Percentiles rank a stretch among this genome's conserved stretches.
Evolutionary conservation across 1,140 invertebrate genomes (phyloP).

Genomic region (Sipha flava): DNA sequence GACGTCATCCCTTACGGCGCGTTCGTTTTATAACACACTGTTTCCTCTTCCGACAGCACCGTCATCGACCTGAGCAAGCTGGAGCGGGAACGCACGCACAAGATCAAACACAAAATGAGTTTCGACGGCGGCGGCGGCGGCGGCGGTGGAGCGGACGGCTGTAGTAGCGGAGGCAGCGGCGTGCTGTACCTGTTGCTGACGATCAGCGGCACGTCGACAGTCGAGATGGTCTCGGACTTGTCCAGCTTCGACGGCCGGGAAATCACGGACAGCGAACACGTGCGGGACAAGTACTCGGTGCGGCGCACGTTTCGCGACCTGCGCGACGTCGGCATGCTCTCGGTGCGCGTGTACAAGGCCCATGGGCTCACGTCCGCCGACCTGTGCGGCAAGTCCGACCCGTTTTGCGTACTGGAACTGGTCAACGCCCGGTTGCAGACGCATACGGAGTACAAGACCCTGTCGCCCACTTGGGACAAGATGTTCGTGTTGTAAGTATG

Average conservation of each 20-base stretch:
- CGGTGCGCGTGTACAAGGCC: slow-evolving; percentile 82
- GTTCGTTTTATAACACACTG: no score
- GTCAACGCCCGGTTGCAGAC: slow-evolving; percentile 92
- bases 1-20: no score
- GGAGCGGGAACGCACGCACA: slow-evolving; percentile 84
- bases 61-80: slow-evolving; percentile 71
- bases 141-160: slow-evolving; percentile 69
- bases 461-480: slow-evolving; percentile 95
- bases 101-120: slow-evolving; percentile 78
- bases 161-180: slow-evolving; percentile 59
- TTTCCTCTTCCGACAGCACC: background rate
- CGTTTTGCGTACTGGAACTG: slow-evolving; percentile 93
- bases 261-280: slow-evolving; percentile 79
- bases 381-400: slow-evolving; percentile 88
- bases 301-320: slow-evolving; percentile 69
- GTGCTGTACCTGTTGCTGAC: slow-evolving; percentile 82
- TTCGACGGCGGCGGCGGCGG: slow-evolving; percentile 75
- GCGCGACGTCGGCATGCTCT: slow-evolving; percentile 77
- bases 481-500: slow-evolving; percentile 91
- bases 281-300: slow-evolving; percentile 81
- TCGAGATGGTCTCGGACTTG: slow-evolving; percentile 84
- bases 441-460: slow-evolving; percentile 96
- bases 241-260: slow-evolving; percentile 66
- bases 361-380: slow-evolving; percentile 83
- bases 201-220: slow-evolving; percentile 79